Conservation (phyloP, 2,113 vertebrate species). For the Tachysurus fulvidraco region DNA sequence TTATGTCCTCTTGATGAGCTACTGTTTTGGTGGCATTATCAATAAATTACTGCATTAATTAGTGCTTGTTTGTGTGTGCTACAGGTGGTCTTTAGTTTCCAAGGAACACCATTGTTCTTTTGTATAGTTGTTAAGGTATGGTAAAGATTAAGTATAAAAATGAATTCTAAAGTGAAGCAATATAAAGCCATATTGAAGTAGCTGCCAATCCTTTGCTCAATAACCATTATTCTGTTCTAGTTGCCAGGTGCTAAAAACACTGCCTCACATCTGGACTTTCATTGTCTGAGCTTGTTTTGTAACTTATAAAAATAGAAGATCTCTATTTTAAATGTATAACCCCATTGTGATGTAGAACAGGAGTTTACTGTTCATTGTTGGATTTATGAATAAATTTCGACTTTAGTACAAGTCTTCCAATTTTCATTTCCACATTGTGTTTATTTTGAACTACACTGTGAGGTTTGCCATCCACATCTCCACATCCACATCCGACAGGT, state of each 20-base stretch:
- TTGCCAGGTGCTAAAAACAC: background rate
- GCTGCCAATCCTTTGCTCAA: background rate
- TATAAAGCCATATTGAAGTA: slow-evolving; percentile 10
- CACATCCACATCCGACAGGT: background rate
- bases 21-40: background rate
- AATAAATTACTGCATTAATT: background rate
- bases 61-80: background rate
- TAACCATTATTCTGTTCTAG: background rate
- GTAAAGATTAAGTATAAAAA: background rate
- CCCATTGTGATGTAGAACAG: background rate
- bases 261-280: slow-evolving; percentile 26
- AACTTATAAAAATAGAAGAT: slow-evolving; percentile 2
- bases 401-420: background rate
- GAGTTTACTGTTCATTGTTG: slow-evolving; percentile 14
- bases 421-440: background rate
- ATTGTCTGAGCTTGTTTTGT: slow-evolving; percentile 25
- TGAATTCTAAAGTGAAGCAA: too few species aligned
- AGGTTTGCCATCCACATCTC: slow-evolving; percentile 53
- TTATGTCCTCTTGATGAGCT: slow-evolving; percentile 31
- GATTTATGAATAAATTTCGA: background rate
- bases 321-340: background rate
- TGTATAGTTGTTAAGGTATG: background rate
- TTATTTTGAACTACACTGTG: slow-evolving; percentile 53
- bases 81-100: background rate
- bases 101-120: background rate